A percentile compares a stretch with the other conserved stretches of the same genome.
Evolutionary conservation across 2,113 vertebrate species (phyloP).

Genomic region (Rhombomys opimus): DNA sequence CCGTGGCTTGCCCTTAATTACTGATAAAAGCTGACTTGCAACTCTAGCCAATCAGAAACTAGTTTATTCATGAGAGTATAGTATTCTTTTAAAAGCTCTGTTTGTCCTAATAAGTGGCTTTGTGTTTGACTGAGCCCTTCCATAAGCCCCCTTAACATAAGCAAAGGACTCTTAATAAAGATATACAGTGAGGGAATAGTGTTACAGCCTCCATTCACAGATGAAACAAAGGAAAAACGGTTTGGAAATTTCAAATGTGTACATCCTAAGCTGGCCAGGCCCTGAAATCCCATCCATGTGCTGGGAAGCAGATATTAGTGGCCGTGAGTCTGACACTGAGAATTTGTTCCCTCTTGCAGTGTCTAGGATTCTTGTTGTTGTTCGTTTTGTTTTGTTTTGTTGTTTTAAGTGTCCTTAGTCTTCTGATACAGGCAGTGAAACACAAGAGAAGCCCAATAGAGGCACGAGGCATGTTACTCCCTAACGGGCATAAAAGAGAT

Average conservation of each 20-base stretch:
- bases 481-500: slow-evolving; percentile 63
- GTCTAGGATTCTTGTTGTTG: neutral
- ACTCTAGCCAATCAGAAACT: slow-evolving; percentile 88
- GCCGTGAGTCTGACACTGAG: slow-evolving; percentile 35
- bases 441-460: slow-evolving; percentile 62
- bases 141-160: slow-evolving; percentile 85
- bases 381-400: neutral
- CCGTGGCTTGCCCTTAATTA: slow-evolving; percentile 90
- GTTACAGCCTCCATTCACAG: slow-evolving; percentile 82
- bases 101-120: slow-evolving; percentile 88
- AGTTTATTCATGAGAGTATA: slow-evolving; percentile 88
- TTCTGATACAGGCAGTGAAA: slow-evolving; percentile 54
- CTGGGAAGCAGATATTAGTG: slow-evolving; percentile 64
- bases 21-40: slow-evolving; percentile 89
- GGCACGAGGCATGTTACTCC: slow-evolving; percentile 35
- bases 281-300: slow-evolving; percentile 70
- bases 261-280: slow-evolving; percentile 55
- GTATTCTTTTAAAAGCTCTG: slow-evolving; percentile 87
- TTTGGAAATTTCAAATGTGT: slow-evolving; percentile 73
- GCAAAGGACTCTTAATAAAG: slow-evolving; percentile 88
- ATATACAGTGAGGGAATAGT: slow-evolving; percentile 83
- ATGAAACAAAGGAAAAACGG: slow-evolving; percentile 78
- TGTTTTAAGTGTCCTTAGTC: neutral
- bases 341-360: slow-evolving; percentile 53
- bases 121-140: slow-evolving; percentile 86